A percentile compares a stretch with the other conserved stretches of the same genome.
These are phyloP conservation scores for Melitaea athalia DNA, from an alignment of 2,888 invertebrate genomes.

Conservation along the genomic window DNA sequence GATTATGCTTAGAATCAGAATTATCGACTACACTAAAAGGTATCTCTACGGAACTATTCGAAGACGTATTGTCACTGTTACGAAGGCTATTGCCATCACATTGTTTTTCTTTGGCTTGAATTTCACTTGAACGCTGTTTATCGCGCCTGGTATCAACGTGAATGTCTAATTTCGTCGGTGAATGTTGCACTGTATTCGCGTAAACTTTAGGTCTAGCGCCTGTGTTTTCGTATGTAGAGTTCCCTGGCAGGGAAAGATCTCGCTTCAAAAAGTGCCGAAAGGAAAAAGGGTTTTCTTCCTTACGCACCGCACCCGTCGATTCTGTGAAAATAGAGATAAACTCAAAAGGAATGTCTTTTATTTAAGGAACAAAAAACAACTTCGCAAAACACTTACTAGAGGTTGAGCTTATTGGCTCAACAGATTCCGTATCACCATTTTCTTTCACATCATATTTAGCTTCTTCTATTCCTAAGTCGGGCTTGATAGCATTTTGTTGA, in stretches of 20 bases:
- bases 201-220: constrained; percentile 91
- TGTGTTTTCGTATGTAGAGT: constrained; percentile 84
- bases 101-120: constrained; percentile 68
- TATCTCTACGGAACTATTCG: constrained; percentile 74
- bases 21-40: constrained; percentile 77
- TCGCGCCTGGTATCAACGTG: constrained; percentile 64
- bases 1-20: constrained; percentile 76
- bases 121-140: constrained; percentile 58
- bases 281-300: constrained; percentile 91
- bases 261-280: constrained; percentile 92
- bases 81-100: constrained; percentile 59
- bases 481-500: constrained; percentile 68
- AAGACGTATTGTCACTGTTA: constrained; percentile 68
- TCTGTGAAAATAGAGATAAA: constrained; percentile 61
- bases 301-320: constrained; percentile 73
- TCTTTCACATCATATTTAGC: constrained; percentile 72
- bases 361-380: constrained; percentile 77
- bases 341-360: constrained; percentile 60
- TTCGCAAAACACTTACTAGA: constrained; percentile 73
- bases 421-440: constrained; percentile 63
- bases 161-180: constrained; percentile 69
- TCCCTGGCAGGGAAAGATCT: constrained; percentile 80
- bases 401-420: constrained; percentile 69
- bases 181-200: constrained; percentile 76
- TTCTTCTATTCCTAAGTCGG: constrained; percentile 78